Conservation (phyloP, 2,797 vertebrate species). For the Hephaestus fuliginosus region DNA sequence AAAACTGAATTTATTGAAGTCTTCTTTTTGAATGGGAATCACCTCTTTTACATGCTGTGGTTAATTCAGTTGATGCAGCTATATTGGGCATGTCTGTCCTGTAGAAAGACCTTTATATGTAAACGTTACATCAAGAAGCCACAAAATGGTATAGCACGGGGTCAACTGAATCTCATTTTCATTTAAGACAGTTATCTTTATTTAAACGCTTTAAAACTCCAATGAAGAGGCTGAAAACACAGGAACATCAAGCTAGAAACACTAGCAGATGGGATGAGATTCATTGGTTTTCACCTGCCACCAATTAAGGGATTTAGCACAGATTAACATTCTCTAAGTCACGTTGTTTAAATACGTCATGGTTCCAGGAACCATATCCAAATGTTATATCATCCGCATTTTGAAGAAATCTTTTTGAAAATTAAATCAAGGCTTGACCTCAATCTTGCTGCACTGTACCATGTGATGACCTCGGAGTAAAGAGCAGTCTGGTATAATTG, state of each 20-base stretch:
- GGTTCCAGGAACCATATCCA: neutral
- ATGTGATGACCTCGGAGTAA: constrained; percentile 13
- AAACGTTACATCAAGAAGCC: neutral
- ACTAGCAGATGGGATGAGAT: neutral
- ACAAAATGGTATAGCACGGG: neutral
- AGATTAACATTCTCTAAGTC: neutral
- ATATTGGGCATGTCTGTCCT: neutral
- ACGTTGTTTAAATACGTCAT: neutral
- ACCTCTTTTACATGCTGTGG: neutral
- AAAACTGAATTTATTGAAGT: neutral
- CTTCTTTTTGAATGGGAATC: neutral
- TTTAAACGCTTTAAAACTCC: neutral
- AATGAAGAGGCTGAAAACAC: neutral
- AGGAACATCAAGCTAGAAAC: neutral
- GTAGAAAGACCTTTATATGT: neutral
- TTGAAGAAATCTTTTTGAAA: neutral
- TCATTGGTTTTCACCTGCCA: neutral
- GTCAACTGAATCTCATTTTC: neutral
- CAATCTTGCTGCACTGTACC: constrained; percentile 38
- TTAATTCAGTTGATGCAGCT: neutral
- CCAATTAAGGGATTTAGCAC: neutral
- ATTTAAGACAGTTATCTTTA: neutral
- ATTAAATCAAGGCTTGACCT: constrained; percentile 44
- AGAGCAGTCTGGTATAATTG: constrained; percentile 45
- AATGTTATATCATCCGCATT: neutral